These are phyloP conservation scores for Eupeodes latifasciatus DNA, from an alignment of 2,888 invertebrate species.

Conservation along the genomic window DNA sequence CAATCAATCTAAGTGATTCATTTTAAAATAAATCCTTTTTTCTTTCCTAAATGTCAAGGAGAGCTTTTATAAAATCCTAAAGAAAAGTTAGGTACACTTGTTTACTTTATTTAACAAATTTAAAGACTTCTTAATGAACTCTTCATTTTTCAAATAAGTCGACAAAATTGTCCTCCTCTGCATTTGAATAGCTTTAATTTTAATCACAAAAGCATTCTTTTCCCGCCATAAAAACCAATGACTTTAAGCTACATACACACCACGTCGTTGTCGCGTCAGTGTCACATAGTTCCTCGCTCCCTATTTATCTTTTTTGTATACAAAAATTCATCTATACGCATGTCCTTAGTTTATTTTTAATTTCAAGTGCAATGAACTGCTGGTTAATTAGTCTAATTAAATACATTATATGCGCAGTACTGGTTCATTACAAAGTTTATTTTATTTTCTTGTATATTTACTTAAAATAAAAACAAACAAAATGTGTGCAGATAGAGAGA, in stretches of 20 bases:
- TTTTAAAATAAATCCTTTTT: not conserved
- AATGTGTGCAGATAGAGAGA: not conserved
- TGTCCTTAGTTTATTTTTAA: slow-evolving; percentile 71
- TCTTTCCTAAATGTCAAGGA: not conserved
- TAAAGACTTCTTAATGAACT: slow-evolving; percentile 4
- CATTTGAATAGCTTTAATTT: slow-evolving; percentile 8
- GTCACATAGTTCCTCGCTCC: slow-evolving; percentile 29
- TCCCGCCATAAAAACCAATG: slow-evolving; percentile 25
- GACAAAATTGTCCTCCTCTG: not conserved
- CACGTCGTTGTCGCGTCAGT: slow-evolving; percentile 1
- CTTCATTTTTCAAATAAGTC: not conserved
- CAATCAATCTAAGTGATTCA: slow-evolving; percentile 13
- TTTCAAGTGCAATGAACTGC: slow-evolving; percentile 75
- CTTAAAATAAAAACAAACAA: not conserved
- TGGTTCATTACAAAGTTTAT: slow-evolving; percentile 43
- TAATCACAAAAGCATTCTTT: slow-evolving; percentile 18
- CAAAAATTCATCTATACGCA: slow-evolving; percentile 44
- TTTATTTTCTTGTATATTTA: slow-evolving; percentile 11
- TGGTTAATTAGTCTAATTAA: slow-evolving; percentile 72
- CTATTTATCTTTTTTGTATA: not conserved
- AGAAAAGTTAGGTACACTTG: no score
- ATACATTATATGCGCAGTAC: slow-evolving; percentile 36
- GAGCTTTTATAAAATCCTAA: not conserved
- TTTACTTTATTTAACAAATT: not conserved
- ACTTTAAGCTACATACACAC: slow-evolving; percentile 6